Conservation (phyloP, 37 sponge, comb jelly and placozoan genomes). For the Haliclona indistincta region DNA sequence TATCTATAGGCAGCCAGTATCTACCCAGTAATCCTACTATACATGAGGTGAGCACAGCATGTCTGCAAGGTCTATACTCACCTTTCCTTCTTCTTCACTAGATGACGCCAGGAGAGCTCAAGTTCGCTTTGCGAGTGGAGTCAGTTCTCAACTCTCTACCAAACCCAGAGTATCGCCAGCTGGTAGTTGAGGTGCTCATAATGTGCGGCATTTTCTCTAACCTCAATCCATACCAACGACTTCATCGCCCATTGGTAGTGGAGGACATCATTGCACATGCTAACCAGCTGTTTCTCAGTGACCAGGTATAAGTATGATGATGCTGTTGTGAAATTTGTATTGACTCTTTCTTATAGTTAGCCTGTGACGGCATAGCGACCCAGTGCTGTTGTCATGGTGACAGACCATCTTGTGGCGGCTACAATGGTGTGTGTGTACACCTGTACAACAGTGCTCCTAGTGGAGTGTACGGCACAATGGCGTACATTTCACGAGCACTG, state of each 20-base stretch:
- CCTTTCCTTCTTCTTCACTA: conserved; percentile 4
- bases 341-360: background rate
- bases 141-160: conserved; percentile 70
- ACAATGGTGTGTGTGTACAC: conserved; percentile 55
- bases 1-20: conserved; percentile 53
- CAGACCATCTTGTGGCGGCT: conserved; percentile 47
- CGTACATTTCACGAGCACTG: conserved; percentile 77
- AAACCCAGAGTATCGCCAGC: conserved; percentile 88
- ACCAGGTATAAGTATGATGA: conserved; percentile 57
- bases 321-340: conserved; percentile 1
- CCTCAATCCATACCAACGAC: conserved; percentile 9
- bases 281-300: conserved; percentile 64
- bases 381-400: conserved; percentile 33
- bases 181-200: conserved; percentile 89
- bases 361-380: background rate
- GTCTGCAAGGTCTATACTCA: background rate
- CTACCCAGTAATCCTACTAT: conserved; percentile 73
- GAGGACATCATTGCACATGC: conserved; percentile 59
- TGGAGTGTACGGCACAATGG: conserved; percentile 93
- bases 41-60: conserved; percentile 67
- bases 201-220: conserved; percentile 56
- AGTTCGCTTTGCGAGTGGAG: conserved; percentile 89
- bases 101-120: conserved; percentile 91
- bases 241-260: conserved; percentile 44
- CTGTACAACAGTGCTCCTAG: conserved; percentile 92